Evolutionary conservation across 1,140 invertebrate species (phyloP).

Genomic region (Octopus sinensis): DNA sequence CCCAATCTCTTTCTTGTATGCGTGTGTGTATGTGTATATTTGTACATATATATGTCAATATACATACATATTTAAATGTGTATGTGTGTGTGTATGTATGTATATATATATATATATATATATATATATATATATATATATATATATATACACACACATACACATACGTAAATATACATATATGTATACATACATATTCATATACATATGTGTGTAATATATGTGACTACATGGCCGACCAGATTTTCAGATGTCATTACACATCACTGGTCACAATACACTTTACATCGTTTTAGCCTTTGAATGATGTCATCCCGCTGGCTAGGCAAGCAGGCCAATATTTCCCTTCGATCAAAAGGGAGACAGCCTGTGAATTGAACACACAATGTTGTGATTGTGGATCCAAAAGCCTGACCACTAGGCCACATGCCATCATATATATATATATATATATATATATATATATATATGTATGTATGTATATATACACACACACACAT

Average conservation of each 20-base stretch:
- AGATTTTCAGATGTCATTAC: too few species aligned
- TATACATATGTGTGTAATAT: background rate
- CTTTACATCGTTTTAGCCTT: too few species aligned
- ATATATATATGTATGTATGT: background rate
- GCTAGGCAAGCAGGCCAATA: too few species aligned
- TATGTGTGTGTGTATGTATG: background rate
- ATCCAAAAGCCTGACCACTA: background rate
- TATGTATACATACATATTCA: background rate
- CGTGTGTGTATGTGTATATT: background rate
- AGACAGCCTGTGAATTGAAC: too few species aligned
- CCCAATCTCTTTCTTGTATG: background rate
- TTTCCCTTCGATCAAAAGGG: too few species aligned
- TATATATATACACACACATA: background rate
- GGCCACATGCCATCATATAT: background rate
- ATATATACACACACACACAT: background rate
- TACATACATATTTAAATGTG: background rate
- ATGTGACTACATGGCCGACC: too few species aligned
- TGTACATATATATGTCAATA: background rate
- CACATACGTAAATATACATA: background rate
- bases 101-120: conserved; percentile 8
- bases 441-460: background rate
- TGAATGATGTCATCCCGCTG: too few species aligned
- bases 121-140: conserved; percentile 2
- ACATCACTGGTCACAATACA: too few species aligned
- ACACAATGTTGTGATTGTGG: too few species aligned